These are phyloP conservation scores for Nannobrachium achirus DNA, from an alignment of 2,113 vertebrate species.

Conservation along the genomic window DNA sequence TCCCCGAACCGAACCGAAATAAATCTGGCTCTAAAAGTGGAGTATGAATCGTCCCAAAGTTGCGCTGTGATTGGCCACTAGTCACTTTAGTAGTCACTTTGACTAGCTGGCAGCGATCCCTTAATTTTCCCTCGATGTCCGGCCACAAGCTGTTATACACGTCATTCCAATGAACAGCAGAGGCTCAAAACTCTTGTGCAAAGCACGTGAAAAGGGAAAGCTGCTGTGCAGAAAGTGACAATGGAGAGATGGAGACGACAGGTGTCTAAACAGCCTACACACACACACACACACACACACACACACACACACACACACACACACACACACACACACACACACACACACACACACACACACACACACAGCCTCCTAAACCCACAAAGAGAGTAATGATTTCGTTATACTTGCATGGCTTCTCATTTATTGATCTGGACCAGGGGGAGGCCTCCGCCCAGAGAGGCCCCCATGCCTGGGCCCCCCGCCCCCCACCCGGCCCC, in stretches of 20 bases:
- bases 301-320: conserved; percentile 10
- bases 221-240: conserved; percentile 22
- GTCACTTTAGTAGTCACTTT: too few species aligned
- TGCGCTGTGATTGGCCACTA: too few species aligned
- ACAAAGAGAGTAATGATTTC: conserved; percentile 75
- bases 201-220: background rate
- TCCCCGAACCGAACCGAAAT: too few species aligned
- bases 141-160: too few species aligned
- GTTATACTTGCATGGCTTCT: conserved; percentile 80
- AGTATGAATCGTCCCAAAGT: too few species aligned
- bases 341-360: conserved; percentile 39
- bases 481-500: conserved; percentile 46
- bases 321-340: conserved; percentile 37
- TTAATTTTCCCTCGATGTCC: too few species aligned
- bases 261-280: conserved; percentile 56
- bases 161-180: too few species aligned
- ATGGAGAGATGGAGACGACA: conserved; percentile 64
- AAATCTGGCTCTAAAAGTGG: too few species aligned
- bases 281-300: conserved; percentile 6
- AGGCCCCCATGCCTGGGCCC: conserved; percentile 48
- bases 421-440: conserved; percentile 80
- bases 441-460: conserved; percentile 62
- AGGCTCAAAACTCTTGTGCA: conserved; percentile 34
- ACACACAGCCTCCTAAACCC: conserved; percentile 55
- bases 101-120: too few species aligned